Base-by-base conservation (phyloP, 2,888 invertebrate genomes). In the Timema podura region DNA sequence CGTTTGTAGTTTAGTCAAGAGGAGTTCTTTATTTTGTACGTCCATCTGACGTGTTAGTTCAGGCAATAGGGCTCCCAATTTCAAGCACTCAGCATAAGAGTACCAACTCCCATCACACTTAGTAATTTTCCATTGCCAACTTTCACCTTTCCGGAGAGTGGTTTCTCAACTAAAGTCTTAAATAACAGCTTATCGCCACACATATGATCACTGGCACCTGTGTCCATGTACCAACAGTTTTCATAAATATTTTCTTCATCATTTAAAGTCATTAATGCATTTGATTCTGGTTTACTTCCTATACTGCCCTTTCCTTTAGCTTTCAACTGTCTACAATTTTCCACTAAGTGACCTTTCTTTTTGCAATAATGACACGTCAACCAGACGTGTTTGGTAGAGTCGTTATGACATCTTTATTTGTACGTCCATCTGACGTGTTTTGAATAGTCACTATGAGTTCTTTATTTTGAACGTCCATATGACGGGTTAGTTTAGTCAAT, bases 201-300 rank as follows among this genome's bases (percentile, higher is more conserved):
- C 15, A 57, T n/a, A 30, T 57, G 15, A 15, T 57, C 57, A 57
- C 0, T 57, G 30, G 5, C 0, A 15, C 57, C 57, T 16, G 57
- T 57, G 5, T n/a, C 15, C 57, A 57, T 57, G 30, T 57, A n/a
- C n/a, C 57, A 57, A 57, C 57, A 57, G 8, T n/a, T 30, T 57
- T 57, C 30, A n/a, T 9, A 5, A 15, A 57, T 13, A 57, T 30
- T 57, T 5, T n/a, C 57, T 57, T 57, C 15, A n/a, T 16, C 30
- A 30, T 57, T 8, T 57, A 57, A 1, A 57, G 8, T 30, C 57
- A 11, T 57, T 13, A 57, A 57, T 13, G 13, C 57, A n/a, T 57
- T 57, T 5, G 13, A 16, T 16, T 57, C 9, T 16, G 16, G 8
- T 57, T 57, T 13, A 15, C 6, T 57, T 9, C 9, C 57, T 16